Evolutionary conservation across 2,113 vertebrate species (phyloP).

Genomic region (Collichthys lucidus): DNA sequence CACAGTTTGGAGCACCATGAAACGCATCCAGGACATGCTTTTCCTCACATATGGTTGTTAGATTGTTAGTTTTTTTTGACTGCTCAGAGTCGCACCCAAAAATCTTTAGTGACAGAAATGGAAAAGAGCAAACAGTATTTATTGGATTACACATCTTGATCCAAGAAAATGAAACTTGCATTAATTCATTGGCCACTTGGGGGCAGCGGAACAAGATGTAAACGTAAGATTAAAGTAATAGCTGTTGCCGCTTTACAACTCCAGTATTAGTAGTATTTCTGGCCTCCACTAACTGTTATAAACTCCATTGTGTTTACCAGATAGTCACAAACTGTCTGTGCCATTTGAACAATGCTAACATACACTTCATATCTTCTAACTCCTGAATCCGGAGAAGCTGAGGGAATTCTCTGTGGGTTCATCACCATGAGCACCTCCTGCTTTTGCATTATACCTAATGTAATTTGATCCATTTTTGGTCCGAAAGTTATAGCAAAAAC

Average conservation of each 20-base stretch:
- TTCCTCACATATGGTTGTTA: conserved; percentile 8
- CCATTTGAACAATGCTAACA: neutral
- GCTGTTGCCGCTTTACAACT: neutral
- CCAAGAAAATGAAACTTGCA: neutral
- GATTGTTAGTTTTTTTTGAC: neutral
- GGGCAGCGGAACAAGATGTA: neutral
- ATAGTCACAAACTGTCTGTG: neutral
- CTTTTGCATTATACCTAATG: neutral
- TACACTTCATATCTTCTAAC: neutral
- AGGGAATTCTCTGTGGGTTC: neutral
- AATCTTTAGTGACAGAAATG: neutral
- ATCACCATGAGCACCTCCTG: neutral
- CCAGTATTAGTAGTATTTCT: neutral
- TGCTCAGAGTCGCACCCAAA: neutral
- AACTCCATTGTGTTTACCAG: neutral
- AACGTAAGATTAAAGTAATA: neutral
- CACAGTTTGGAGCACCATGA: neutral
- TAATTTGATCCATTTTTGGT: neutral
- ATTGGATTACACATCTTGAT: neutral
- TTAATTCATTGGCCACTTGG: neutral
- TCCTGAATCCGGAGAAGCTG: neutral
- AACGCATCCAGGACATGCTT: neutral
- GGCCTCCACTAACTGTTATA: neutral
- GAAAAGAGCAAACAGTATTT: conserved; percentile 1
- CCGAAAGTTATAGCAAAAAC: neutral